Evolutionary conservation across 2,888 invertebrate species (phyloP).

Genomic region (Ommatoiulus sabulosus): DNA sequence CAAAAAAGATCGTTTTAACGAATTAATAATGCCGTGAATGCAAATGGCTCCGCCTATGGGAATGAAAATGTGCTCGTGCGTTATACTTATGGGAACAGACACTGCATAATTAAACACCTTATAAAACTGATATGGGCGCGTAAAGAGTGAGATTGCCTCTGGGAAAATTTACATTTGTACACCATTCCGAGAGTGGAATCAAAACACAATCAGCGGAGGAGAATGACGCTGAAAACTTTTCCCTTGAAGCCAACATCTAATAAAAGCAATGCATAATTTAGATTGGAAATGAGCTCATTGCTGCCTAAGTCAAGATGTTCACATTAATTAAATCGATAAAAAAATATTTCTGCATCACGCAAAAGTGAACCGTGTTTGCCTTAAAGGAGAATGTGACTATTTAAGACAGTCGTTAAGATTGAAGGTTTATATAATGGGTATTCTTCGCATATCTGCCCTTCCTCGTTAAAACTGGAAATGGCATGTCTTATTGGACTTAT

Average conservation of each 20-base stretch:
- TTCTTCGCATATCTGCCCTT: no score
- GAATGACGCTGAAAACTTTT: neutral
- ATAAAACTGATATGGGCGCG: slow-evolving; percentile 18
- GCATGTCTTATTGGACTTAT: no score
- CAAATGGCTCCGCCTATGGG: neutral
- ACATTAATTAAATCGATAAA: neutral
- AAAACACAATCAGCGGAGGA: slow-evolving; percentile 36
- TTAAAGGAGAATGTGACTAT: neutral
- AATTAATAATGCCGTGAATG: slow-evolving; percentile 17
- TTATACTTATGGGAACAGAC: neutral
- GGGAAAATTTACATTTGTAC: slow-evolving; percentile 24
- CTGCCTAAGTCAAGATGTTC: neutral
- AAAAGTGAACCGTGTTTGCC: neutral
- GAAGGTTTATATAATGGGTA: neutral
- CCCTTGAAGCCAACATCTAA: neutral
- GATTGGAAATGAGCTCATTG: neutral
- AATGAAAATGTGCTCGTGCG: neutral
- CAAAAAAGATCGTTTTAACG: neutral
- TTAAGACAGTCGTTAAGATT: neutral
- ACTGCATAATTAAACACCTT: slow-evolving; percentile 31
- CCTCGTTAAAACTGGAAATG: no score
- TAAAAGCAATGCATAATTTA: slow-evolving; percentile 17
- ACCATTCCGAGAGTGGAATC: neutral
- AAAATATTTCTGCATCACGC: neutral
- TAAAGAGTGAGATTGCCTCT: neutral